Base-by-base conservation (phyloP, 2,888 invertebrate genomes). In the Eulithis testata region DNA sequence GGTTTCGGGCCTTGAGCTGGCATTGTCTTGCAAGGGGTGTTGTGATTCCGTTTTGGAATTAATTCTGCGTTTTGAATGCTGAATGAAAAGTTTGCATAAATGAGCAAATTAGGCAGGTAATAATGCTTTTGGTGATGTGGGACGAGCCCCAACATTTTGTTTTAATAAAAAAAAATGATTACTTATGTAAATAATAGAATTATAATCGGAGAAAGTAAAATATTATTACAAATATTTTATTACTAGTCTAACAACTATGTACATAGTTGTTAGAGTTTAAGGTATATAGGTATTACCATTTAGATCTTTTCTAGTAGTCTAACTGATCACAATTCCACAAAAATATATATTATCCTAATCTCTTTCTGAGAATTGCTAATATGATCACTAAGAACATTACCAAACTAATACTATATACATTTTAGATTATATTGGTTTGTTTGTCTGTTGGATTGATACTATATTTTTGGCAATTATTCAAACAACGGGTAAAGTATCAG, bases 21-120 rank as follows among this genome's bases (percentile, higher is more conserved):
- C 47, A 68, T 71, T 55, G 73, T 71, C 69, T 63, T 37, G 31
- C 55, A 65, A 56, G 60, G 69, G 71, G 68, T 73, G 73, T 68
- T 73, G 57, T 65, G 65, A 68, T 68, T 66, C 54, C 67, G 43
- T 63, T 60, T 53, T 37, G 53, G 60, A 63, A 67, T 67, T 63
- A 67, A 63, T 63, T 67, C 63, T 44, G 40, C 63, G 60, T 67
- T 67, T 67, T 63, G 63, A 61, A 67, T 67, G 67, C 44, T 53
- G 67, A 67, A 67, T 67, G 67, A 63, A 66, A 66, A 66, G 60
- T 67, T 67, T 67, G 54, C 37, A 64, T 63, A 67, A 63, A 60
- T 67, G 63, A 67, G 58, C 63, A 63, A 67, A 67, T 67, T 67
- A 60, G 60, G 52, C 60, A 67, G 67, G 67, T 49, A 49, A 49